Base-by-base conservation (phyloP, 1,140 invertebrate species). In the Aphelenchoides besseyi region DNA sequence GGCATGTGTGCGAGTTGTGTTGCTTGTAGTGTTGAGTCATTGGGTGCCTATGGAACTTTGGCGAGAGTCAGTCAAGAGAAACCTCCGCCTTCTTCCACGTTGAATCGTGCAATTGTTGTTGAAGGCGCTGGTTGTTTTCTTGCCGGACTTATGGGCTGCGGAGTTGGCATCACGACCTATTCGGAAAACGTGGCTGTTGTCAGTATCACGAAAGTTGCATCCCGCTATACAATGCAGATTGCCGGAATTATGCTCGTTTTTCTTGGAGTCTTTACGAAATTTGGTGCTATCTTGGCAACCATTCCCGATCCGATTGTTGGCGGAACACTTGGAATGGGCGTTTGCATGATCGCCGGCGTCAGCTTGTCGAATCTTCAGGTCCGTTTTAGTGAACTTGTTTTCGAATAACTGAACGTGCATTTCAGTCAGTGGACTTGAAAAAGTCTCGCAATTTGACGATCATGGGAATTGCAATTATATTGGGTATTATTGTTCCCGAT, bases 31-130 rank as follows among this genome's bases (percentile, higher is more conserved):
- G 67, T 86, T 26, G 85, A 86, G 70, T 83, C 82, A 2, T 74
- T 86, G 1, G 85, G 85, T 0, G 84, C 84, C 69, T 86, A 86
- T 69, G 81, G 79, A 30, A 81, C 80, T 1, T 72, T 78, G 3
- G 78, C 83, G 2, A 72, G 74, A 37, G 70, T 79, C 2, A 82
- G 79, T 52, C 29, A 74, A 9, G 74, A 79, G 2, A 73, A 74
- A 1, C 73, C 76, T 1, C 81, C 83, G 0, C 82, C 84, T 1
- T 41, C 70, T n/a, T 80, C 82, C 53, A 82, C 84, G 9, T 69
- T 86, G 5, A 85, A 83, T 68, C 69, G 85, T 2, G 83, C 82
- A 3, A 84, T 85, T 33, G 62, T 82, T 1, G 55, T 84, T 29
- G 84, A 85, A 74, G 86, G 86, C 18, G 8, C 71, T 16, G 55